A percentile compares a stretch with the other conserved stretches of the same genome.
phyloP scores from a whole-genome alignment of 2,113 vertebrate species.

The Dermatemys mawii region DNA sequence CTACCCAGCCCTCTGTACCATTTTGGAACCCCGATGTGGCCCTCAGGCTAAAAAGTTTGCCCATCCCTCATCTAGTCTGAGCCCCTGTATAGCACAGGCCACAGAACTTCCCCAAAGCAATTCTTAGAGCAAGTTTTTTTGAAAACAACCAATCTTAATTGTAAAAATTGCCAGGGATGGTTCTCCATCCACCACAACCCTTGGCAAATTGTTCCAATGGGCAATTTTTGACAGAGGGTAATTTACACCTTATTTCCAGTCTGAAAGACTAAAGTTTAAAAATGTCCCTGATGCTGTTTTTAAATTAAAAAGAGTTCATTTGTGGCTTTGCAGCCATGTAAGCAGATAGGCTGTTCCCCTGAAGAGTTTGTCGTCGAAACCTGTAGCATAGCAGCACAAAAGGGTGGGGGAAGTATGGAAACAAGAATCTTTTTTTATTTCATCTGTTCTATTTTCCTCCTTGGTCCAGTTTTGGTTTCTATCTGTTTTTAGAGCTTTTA shows the following conservation, averaged over 20 bases:
- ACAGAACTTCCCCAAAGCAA: background rate
- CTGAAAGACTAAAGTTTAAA: rapidly evolving
- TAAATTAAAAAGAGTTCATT: background rate
- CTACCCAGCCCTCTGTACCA: no score
- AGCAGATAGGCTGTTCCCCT: background rate
- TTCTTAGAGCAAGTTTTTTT: background rate
- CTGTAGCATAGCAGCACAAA: no score
- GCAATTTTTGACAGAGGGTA: background rate
- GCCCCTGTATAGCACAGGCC: background rate
- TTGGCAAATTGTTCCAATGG: background rate
- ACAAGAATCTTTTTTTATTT: background rate
- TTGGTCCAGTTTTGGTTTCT: background rate
- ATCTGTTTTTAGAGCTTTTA: background rate
- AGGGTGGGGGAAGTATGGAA: background rate
- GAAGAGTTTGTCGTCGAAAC: background rate
- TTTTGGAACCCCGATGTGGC: no score
- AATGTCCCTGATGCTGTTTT: background rate
- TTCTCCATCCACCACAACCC: background rate
- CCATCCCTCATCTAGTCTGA: no score
- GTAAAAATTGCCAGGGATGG: background rate
- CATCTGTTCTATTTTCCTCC: background rate
- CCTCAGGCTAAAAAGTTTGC: no score
- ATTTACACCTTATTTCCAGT: background rate
- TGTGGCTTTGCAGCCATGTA: background rate
- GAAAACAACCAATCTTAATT: background rate